These are phyloP conservation scores for Amiota minor DNA, from an alignment of 2,888 invertebrate genomes.

Conservation along the genomic window DNA sequence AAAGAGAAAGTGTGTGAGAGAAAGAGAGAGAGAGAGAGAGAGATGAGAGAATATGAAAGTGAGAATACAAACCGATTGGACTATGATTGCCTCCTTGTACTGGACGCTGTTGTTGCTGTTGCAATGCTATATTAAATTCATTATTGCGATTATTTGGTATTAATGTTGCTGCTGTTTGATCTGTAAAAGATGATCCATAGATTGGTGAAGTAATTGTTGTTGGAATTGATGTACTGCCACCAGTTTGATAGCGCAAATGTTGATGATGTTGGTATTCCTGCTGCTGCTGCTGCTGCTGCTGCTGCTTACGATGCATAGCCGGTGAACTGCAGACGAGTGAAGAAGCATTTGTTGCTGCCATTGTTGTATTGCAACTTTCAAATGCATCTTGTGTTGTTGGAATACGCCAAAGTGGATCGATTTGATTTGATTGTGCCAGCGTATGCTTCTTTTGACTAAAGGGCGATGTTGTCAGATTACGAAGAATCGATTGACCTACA, in stretches of 20 bases:
- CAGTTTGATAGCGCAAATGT: not conserved
- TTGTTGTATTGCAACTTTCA: conserved; percentile 45
- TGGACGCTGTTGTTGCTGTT: conserved; percentile 40
- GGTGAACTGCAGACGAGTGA: conserved; percentile 55
- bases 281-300: conserved; percentile 24
- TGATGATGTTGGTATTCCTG: too few species aligned
- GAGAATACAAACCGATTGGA: conserved; percentile 76
- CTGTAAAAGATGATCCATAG: too few species aligned
- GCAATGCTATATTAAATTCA: too few species aligned
- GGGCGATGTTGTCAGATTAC: conserved; percentile 72
- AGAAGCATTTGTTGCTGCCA: conserved; percentile 35
- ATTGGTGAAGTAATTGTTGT: conserved; percentile 40
- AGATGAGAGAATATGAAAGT: too few species aligned
- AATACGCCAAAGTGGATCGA: conserved; percentile 55
- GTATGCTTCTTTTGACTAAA: conserved; percentile 72
- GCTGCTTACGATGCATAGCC: conserved; percentile 44
- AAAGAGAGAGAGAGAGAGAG: too few species aligned
- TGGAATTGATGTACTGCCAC: conserved; percentile 8
- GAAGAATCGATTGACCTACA: conserved; percentile 71
- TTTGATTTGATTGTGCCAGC: conserved; percentile 48
- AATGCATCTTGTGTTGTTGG: conserved; percentile 46
- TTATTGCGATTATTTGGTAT: too few species aligned
- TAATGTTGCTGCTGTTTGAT: too few species aligned
- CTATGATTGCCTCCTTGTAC: conserved; percentile 79
- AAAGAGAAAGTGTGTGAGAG: too few species aligned